Evolutionary conservation across 1,140 invertebrate genomes (phyloP), one percentile per base, ranked within the genome.

Genomic region (Magallana ariakensis): DNA sequence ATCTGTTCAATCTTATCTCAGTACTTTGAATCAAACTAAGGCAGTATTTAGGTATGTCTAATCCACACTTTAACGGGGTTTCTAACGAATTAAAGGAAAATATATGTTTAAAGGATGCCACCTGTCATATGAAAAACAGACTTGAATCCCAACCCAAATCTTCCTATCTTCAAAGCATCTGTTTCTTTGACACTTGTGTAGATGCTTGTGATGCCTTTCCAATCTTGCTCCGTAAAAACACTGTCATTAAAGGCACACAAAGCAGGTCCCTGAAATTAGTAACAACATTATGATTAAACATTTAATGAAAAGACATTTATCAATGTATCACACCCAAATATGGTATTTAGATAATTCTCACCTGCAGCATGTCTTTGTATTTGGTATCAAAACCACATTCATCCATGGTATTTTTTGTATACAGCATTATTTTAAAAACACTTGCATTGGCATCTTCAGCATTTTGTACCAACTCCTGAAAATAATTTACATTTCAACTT

Each of bases 91-190:
- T 33, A 33, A 33, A 33, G 33, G 3, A 33, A 3, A 3, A 33
- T 1, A 33, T 33, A 33, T 80, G 13, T n/a, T 46, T 0, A 22
- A 22, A 6, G 13, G 15, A n/a, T 13, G 8, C 66, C 90, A 93
- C 93, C 93, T 89, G 93, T 94, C n/a, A 94, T 58, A 80, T 94
- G 93, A 83, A 93, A 94, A 7, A 94, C 93, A 11, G 93, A 94
- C 66, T 94, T 94, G 87, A 94, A 94, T 7, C 93, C 93, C 15
- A 93, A 88, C 16, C 93, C 93, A 87, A 93, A 94, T 84, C 92
- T 89, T 15, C 93, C 93, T 54, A 94, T 90, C 88, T 94, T 93
- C 26, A 92, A 84, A 80, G 89, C 88, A 85, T 94, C 92, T 26
- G 89, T 75, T 62, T 93, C 90, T 75, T 94, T 94, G n/a, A 90